Conservation (phyloP, 2,797 vertebrate species). For the Characodon lateralis region DNA sequence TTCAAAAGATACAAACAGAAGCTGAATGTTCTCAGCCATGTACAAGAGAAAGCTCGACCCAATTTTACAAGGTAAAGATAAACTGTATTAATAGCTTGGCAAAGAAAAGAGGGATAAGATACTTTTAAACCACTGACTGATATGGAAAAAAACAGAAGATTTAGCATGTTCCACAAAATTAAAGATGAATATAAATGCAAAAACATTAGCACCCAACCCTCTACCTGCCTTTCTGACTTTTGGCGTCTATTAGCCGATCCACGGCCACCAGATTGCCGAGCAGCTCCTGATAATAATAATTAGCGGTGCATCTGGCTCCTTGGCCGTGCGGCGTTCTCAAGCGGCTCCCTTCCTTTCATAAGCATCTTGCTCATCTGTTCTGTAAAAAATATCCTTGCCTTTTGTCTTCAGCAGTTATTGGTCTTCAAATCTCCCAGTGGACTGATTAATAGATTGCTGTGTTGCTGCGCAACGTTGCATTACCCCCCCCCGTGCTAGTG, state of each 20-base stretch:
- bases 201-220: constrained; percentile 47
- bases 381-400: constrained; percentile 28
- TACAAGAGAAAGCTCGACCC: not conserved
- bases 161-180: constrained; percentile 7
- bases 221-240: constrained; percentile 42
- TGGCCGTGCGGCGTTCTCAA: constrained; percentile 44
- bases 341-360: constrained; percentile 45
- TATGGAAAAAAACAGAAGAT: constrained; percentile 19
- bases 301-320: constrained; percentile 52
- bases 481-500: constrained; percentile 70
- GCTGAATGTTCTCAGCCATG: constrained; percentile 10
- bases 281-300: constrained; percentile 54
- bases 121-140: constrained; percentile 1
- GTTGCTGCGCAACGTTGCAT: constrained; percentile 62
- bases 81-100: not conserved
- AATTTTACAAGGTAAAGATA: constrained; percentile 4
- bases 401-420: constrained; percentile 22
- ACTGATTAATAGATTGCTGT: constrained; percentile 50
- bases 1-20: constrained; percentile 7
- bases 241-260: constrained; percentile 31
- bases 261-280: constrained; percentile 54
- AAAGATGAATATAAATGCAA: constrained; percentile 14
- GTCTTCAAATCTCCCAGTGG: constrained; percentile 47
- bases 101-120: constrained; percentile 1
- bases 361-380: constrained; percentile 42